These are phyloP conservation scores for Scaptomyza cyrtandrae DNA, from an alignment of 2,888 invertebrate genomes.

Conservation along the genomic window DNA sequence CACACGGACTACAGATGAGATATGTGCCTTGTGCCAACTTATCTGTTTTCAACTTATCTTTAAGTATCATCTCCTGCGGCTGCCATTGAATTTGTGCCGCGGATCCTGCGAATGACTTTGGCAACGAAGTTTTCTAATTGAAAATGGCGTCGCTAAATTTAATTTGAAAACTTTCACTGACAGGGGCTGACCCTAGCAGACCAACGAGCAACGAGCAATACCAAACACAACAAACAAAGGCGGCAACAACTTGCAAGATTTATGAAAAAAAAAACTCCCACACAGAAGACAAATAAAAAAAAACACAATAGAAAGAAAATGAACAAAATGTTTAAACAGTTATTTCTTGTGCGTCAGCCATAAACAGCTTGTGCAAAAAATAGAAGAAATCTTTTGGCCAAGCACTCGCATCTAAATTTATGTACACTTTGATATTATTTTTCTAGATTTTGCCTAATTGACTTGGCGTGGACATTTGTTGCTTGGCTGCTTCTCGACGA, in stretches of 20 bases:
- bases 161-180: constrained; percentile 79
- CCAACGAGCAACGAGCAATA: background rate
- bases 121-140: constrained; percentile 76
- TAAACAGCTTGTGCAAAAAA: constrained; percentile 45
- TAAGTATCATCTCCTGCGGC: constrained; percentile 23
- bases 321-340: constrained; percentile 11
- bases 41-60: background rate
- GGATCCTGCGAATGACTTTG: constrained; percentile 58
- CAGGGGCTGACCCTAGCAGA: constrained; percentile 59
- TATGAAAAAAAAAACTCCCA: constrained; percentile 35
- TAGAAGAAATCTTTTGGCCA: background rate
- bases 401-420: constrained; percentile 11
- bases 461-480: constrained; percentile 63
- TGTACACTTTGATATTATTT: constrained; percentile 20
- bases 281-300: background rate
- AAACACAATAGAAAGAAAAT: constrained; percentile 5
- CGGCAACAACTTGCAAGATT: constrained; percentile 58
- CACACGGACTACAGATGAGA: constrained; percentile 42
- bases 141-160: constrained; percentile 80
- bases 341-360: constrained; percentile 27
- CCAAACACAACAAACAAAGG: constrained; percentile 20
- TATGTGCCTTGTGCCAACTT: constrained; percentile 4
- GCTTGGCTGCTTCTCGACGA: constrained; percentile 42
- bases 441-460: constrained; percentile 62
- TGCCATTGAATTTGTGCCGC: constrained; percentile 39